Percentiles rank a stretch among this genome's conserved stretches.
phyloP scores from a whole-genome alignment of 2,888 invertebrate species.

The Calliphora vomitoria region DNA sequence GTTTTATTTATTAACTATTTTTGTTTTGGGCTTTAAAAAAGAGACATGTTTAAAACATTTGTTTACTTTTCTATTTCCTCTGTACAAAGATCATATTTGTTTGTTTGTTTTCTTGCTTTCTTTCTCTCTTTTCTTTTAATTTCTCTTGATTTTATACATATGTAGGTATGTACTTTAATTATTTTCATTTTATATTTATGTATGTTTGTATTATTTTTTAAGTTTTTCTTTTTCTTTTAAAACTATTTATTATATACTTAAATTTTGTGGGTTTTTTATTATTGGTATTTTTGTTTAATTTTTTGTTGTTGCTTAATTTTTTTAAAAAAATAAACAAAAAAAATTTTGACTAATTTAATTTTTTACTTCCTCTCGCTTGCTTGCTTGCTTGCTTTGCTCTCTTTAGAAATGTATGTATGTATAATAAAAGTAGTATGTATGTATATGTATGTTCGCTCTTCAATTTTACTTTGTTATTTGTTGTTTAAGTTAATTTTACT shows the following conservation, averaged over 20 bases:
- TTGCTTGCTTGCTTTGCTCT: not conserved
- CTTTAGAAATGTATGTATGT: slow-evolving; percentile 28
- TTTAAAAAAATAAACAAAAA: slow-evolving; percentile 59
- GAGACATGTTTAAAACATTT: slow-evolving; percentile 41
- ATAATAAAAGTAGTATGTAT: no score
- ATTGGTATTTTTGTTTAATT: slow-evolving; percentile 22
- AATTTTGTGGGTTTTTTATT: slow-evolving; percentile 52
- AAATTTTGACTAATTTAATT: slow-evolving; percentile 71
- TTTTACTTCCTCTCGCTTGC: slow-evolving; percentile 38
- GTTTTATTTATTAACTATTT: slow-evolving; percentile 42
- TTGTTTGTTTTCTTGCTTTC: not conserved
- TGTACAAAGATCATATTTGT: slow-evolving; percentile 46
- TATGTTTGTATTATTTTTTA: slow-evolving; percentile 68
- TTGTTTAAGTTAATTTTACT: slow-evolving; percentile 67
- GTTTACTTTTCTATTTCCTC: slow-evolving; percentile 42
- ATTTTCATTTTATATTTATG: no score
- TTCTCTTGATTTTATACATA: slow-evolving; percentile 18
- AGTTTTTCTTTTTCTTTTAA: slow-evolving; percentile 53
- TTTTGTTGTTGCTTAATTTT: slow-evolving; percentile 44
- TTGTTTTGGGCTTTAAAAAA: slow-evolving; percentile 43
- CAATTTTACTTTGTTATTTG: slow-evolving; percentile 17
- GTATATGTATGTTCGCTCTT: slow-evolving; percentile 23
- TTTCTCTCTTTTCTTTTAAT: slow-evolving; percentile 7
- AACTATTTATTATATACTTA: slow-evolving; percentile 49
- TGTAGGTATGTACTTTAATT: no score